Evolutionary conservation across 2,113 vertebrate species (phyloP).

Genomic region (Perca fluviatilis): DNA sequence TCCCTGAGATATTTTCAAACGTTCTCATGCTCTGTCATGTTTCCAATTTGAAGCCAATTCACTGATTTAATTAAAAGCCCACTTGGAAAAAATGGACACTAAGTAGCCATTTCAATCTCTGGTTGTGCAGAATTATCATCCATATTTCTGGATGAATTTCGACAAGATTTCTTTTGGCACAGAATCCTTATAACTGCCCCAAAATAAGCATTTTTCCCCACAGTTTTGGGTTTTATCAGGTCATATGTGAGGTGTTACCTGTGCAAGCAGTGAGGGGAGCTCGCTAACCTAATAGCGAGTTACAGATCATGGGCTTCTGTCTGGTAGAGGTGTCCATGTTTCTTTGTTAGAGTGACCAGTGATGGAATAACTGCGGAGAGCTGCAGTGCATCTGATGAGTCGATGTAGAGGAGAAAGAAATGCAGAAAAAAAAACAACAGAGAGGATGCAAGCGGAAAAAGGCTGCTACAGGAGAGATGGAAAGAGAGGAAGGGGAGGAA

Average conservation of each 20-base stretch:
- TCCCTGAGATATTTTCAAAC: slow-evolving; percentile 81
- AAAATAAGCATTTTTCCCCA: neutral
- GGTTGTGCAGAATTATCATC: slow-evolving; percentile 49
- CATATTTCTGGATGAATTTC: slow-evolving; percentile 50
- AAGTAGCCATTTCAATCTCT: slow-evolving; percentile 73
- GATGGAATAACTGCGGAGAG: slow-evolving; percentile 74
- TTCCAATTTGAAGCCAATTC: slow-evolving; percentile 76
- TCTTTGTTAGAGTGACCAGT: slow-evolving; percentile 77
- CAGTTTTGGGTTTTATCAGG: slow-evolving; percentile 22
- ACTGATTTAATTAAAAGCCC: slow-evolving; percentile 81
- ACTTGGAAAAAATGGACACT: slow-evolving; percentile 75
- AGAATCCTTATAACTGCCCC: neutral
- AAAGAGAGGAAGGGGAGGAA: slow-evolving; percentile 55
- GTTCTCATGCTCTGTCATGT: slow-evolving; percentile 79
- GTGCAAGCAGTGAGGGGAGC: slow-evolving; percentile 40
- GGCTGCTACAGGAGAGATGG: slow-evolving; percentile 52
- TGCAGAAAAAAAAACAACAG: slow-evolving; percentile 3
- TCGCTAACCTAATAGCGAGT: slow-evolving; percentile 60
- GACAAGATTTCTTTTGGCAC: slow-evolving; percentile 21
- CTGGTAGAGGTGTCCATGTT: slow-evolving; percentile 66
- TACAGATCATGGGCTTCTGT: slow-evolving; percentile 52
- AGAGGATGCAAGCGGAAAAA: slow-evolving; percentile 60
- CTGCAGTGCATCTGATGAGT: slow-evolving; percentile 66
- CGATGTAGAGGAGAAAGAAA: slow-evolving; percentile 36
- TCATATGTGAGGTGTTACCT: slow-evolving; percentile 31